phyloP scores from a whole-genome alignment of 2,113 vertebrate genomes.

The Desmodus rotundus region DNA sequence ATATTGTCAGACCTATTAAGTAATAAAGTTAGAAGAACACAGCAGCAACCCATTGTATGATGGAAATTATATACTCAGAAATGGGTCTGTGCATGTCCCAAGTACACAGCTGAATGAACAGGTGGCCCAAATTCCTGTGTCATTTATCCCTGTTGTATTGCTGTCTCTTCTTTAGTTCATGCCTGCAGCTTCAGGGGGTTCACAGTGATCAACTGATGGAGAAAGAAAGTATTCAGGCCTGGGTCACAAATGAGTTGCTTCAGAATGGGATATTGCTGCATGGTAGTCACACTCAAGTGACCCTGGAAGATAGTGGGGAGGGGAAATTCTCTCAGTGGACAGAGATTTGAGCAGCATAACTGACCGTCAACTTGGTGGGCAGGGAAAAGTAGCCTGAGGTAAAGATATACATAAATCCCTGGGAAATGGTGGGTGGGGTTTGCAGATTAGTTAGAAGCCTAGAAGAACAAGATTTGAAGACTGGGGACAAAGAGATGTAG shows the following conservation, averaged over 20 bases:
- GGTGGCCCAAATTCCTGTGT: background rate
- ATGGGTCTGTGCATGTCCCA: background rate
- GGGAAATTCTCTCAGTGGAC: background rate
- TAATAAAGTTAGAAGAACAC: constrained; percentile 28
- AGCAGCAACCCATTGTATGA: constrained; percentile 28
- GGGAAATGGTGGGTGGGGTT: background rate
- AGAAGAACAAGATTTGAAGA: background rate
- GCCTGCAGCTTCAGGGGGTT: background rate
- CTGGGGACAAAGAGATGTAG: background rate
- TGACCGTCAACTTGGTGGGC: background rate
- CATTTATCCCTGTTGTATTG: background rate
- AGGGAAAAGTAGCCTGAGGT: background rate
- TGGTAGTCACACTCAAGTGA: background rate
- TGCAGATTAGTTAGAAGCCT: background rate
- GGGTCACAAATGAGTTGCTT: background rate
- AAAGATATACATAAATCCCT: background rate
- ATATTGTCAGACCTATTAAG: constrained; percentile 52
- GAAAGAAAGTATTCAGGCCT: background rate
- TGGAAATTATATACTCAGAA: constrained; percentile 28
- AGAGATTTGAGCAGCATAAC: background rate
- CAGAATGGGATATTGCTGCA: background rate
- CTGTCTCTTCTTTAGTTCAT: background rate
- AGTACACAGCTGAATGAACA: constrained; percentile 47
- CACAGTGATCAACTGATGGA: background rate
- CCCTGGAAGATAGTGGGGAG: background rate